Evolutionary conservation across 1,140 invertebrate species (phyloP), one percentile per base, ranked within the genome.

Genomic region (Argopecten irradians): DNA sequence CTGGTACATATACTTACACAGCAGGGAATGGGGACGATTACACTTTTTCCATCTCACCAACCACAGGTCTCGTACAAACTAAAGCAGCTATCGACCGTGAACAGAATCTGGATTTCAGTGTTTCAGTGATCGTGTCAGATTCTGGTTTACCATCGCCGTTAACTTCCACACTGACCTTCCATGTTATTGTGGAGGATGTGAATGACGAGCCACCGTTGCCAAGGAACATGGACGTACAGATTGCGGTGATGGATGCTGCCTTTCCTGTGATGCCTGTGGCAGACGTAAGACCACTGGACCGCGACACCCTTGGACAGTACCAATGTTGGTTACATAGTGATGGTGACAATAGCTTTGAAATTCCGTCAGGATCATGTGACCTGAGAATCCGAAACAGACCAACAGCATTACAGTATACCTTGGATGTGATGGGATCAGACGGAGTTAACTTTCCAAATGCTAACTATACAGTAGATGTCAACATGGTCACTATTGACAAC

Each of bases 141-240:
- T 98, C 97, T 91, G 98, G 98, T 0, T 96, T 96, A 0, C 98
- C 98, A 19, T 96, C 96, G 71, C 95, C 98, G 32, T 16, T 71
- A 7, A 97, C 97, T 34, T 98, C 97, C 84, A 98, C 97, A 14
- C 97, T 98, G 33, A 97, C 98, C 94, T 97, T 98, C 22, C 97
- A 96, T 14, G 97, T 99, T 34, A 96, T 97, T 71, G 97, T 99
- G 3, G 94, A 97, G 8, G 98, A 99, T 95, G 97, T 98, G 94
- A 99, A 99, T 95, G 98, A 99, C 93, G 98, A 97, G 93, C 98
- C 98, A 8, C 98, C 98, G 0, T 97, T 97, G 22, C 96, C 98
- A 13, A 96, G 98, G 91, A 97, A 97, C 32, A 97, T 98, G 0
- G 97, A 97, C 91, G 96, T 99, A 33, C 95, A 98, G 34, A 97